A percentile compares a stretch with the other conserved stretches of the same genome.
Evolutionary conservation across 2,888 invertebrate species (phyloP).

Genomic region (Perdita meconis): DNA sequence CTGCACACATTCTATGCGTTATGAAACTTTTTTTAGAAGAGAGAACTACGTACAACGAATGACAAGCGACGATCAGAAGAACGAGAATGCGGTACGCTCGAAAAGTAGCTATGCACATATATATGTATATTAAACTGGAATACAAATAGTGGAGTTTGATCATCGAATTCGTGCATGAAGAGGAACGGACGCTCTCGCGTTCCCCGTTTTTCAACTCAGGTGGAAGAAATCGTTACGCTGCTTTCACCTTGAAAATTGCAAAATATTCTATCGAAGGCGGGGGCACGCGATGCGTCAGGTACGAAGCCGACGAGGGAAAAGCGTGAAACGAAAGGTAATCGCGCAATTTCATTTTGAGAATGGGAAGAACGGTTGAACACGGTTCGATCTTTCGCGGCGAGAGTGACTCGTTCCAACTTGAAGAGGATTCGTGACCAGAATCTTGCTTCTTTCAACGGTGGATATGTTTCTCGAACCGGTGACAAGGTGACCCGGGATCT

Average conservation of each 20-base stretch:
- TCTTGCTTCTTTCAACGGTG: constrained; percentile 36
- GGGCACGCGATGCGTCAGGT: background rate
- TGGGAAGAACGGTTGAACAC: constrained; percentile 45
- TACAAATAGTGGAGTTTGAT: background rate
- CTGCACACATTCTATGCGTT: too few species aligned
- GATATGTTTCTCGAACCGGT: constrained; percentile 47
- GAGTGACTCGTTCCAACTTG: constrained; percentile 59
- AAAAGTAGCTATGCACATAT: background rate
- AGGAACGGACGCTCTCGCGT: background rate
- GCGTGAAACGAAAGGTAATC: constrained; percentile 66
- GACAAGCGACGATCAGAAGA: background rate
- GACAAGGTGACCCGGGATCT: constrained; percentile 45
- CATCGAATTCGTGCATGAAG: background rate
- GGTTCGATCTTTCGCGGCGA: constrained; percentile 56
- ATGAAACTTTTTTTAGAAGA: too few species aligned
- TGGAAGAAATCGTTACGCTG: constrained; percentile 1
- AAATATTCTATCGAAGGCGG: constrained; percentile 29
- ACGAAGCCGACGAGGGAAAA: constrained; percentile 32
- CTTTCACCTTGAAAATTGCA: constrained; percentile 18
- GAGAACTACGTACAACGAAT: background rate
- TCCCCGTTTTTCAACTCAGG: background rate
- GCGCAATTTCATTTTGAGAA: constrained; percentile 69
- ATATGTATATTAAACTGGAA: background rate
- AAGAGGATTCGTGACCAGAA: constrained; percentile 71
- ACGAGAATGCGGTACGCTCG: background rate